Evolutionary conservation across 2,797 vertebrate genomes (phyloP), one percentile per base, ranked within the genome.

Genomic region (Lycodopsis pacificus): DNA sequence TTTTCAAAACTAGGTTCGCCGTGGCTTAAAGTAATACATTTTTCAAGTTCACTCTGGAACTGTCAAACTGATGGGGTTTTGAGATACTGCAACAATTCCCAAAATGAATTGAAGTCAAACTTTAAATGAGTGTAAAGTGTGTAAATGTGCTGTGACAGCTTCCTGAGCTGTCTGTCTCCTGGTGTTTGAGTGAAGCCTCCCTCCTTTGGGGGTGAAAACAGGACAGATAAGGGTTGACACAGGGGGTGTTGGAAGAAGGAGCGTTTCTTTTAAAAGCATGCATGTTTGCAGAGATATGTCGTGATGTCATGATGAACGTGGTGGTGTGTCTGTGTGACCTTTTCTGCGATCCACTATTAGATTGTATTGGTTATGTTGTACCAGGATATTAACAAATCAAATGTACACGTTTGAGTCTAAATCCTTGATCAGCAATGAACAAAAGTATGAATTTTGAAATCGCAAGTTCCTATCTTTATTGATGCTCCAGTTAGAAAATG

Each of bases 161-260:
- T 81, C 77, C 76, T 81, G 80, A 61, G 82, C 78, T 77, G 85
- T 77, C 63, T 80, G 65, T 84, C 38, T 80, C 15, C 4, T 67
- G 63, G 54, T 83, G 80, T 86, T 85, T 76, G 79, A 79, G 80
- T 82, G 86, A 83, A 80, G 78, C 36, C 67, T 62, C 12, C 63
- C 63, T 83, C 80, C 83, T 73, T 67, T 72, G 77, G 83, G 30
- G 79, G 62, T 49, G 76, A 88, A 86, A 72, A 73, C 77, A 86
- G 63, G 90, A 40, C 34, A 80, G 84, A 89, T 86, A 73, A 77
- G 84, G 83, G 85, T 90, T 90, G 91, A 88, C 88, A 86, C 68
- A 68, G 75, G 49, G 84, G 49, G 84, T 82, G 84, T 85, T 83
- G 65, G 76, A 85, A 68, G 73, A 85, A 25, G 32, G 65, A 73